These are phyloP conservation scores for Macquaria australasica DNA, from an alignment of 2,113 vertebrate genomes.

Conservation along the genomic window DNA sequence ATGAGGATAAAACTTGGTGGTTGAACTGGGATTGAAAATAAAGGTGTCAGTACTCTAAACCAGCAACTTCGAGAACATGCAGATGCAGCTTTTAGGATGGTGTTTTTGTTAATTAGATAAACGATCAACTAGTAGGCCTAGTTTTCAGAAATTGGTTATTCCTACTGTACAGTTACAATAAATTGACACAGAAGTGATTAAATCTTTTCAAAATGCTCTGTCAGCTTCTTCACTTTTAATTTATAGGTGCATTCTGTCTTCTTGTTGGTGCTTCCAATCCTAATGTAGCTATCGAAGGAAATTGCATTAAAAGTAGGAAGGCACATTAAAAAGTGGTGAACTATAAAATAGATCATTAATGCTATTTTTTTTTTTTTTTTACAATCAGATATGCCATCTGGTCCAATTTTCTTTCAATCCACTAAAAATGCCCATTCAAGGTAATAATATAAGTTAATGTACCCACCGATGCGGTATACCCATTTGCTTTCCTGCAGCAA, in stretches of 20 bases:
- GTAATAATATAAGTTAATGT: not conserved
- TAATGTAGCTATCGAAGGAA: not conserved
- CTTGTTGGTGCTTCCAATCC: not conserved
- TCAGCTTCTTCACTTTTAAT: slow-evolving; percentile 4
- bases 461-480: too few relatives aligned
- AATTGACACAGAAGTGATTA: not conserved
- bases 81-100: not conserved
- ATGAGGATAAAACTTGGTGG: not conserved
- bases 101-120: not conserved
- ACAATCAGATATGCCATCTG: slow-evolving; percentile 8
- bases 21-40: not conserved
- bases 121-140: not conserved
- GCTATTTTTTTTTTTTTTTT: not conserved
- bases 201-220: slow-evolving; percentile 2
- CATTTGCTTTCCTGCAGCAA: too few relatives aligned
- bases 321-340: not conserved
- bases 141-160: not conserved
- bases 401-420: not conserved
- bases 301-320: not conserved
- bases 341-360: slow-evolving; percentile 40
- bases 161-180: not conserved
- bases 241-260: not conserved
- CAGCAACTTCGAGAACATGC: not conserved
- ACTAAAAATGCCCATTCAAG: not conserved
- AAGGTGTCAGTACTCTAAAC: not conserved